Evolutionary conservation across 2,797 vertebrate species (phyloP).

Genomic region (Morelia viridis): DNA sequence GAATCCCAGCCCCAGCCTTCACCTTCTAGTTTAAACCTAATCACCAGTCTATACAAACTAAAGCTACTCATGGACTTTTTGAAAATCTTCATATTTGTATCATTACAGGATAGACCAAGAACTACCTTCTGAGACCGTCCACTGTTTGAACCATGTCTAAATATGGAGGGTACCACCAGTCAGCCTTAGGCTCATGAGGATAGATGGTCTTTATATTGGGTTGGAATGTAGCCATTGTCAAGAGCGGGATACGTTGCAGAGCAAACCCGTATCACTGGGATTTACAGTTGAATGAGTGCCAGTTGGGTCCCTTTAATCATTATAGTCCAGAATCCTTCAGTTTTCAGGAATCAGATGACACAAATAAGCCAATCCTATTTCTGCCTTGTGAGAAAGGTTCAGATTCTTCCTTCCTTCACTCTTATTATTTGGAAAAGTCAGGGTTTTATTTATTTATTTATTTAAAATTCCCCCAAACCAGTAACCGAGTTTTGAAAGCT

Average conservation of each 20-base stretch:
- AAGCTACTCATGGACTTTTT: no score
- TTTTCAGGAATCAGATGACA: background rate
- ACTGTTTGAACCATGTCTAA: background rate
- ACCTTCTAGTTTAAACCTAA: no score
- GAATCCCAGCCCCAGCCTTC: no score
- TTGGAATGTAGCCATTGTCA: background rate
- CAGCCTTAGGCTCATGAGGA: background rate
- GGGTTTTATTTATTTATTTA: background rate
- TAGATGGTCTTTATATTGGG: background rate
- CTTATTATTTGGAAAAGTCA: background rate
- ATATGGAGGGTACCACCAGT: background rate
- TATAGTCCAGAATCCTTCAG: background rate
- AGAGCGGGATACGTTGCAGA: no score
- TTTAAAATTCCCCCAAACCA: no score
- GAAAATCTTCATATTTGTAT: background rate
- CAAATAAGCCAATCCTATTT: background rate
- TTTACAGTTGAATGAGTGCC: background rate
- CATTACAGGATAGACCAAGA: background rate
- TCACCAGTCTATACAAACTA: no score
- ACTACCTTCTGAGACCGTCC: background rate
- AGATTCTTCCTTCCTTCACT: background rate
- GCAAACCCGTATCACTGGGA: no score
- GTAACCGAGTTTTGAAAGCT: no score
- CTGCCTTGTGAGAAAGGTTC: background rate
- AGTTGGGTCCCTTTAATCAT: background rate